Percentiles rank a stretch among this genome's conserved stretches.
These are phyloP conservation scores for Hystrix brachyura DNA, from an alignment of 2,113 vertebrate species.

Conservation along the genomic window DNA sequence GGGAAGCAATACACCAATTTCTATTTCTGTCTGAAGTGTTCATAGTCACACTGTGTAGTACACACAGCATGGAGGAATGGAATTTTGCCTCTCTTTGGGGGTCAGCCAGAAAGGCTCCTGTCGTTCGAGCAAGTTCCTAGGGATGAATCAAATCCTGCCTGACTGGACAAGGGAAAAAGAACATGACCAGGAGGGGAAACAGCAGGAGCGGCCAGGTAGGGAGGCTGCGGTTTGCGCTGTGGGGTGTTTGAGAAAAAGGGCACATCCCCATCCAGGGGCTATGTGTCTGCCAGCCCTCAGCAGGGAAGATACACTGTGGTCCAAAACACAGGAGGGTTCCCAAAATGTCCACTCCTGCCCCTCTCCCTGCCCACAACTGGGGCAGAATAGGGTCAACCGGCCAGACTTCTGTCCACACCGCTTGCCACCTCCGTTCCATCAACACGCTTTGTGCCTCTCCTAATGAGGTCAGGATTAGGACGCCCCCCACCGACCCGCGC, in stretches of 20 bases:
- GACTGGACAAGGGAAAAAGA: neutral
- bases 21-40: neutral
- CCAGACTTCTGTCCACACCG: conserved; percentile 20
- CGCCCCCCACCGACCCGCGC: neutral
- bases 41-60: neutral
- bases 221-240: neutral
- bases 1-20: neutral
- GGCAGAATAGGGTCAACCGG: neutral
- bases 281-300: neutral
- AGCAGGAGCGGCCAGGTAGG: neutral
- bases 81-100: neutral
- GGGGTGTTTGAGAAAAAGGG: neutral
- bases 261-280: neutral
- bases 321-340: conserved; percentile 28
- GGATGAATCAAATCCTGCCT: neutral
- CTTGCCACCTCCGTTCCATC: conserved; percentile 52
- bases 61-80: too few species aligned
- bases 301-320: neutral
- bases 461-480: conserved; percentile 18
- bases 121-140: neutral
- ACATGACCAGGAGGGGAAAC: neutral
- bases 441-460: neutral
- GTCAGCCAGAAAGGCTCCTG: neutral
- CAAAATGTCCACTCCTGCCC: neutral
- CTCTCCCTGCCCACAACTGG: neutral